Base-by-base conservation (phyloP, 30 jellyfish, hydroid and myxozoan genomes). In the Cassiopea andromeda region DNA sequence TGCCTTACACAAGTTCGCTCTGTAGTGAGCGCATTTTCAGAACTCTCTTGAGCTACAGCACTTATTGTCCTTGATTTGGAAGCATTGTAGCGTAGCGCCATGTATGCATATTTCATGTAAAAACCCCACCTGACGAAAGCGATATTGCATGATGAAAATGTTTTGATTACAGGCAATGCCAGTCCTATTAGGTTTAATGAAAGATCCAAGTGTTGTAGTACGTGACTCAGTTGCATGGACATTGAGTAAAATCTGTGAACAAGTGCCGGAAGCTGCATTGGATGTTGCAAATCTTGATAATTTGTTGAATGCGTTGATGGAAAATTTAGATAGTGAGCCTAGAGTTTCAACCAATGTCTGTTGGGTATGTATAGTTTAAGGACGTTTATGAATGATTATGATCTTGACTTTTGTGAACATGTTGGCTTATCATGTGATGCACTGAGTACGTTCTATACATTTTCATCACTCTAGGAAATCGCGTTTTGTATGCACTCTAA, bases 141-240 rank as follows among this genome's bases (percentile, higher is more conserved):
- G n/a, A n/a, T n/a, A n/a, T n/a, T n/a, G n/a, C 43, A 61, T 75
- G 48, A 72, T 57, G 19, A 67, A 15, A 13, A 27, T 60, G 48
- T 69, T 72, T 70, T 50, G 73, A 17, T 81, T 79, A 27, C 67
- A 92, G 98, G 98, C 98, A 4, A 92, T 92, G 94, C 97, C 96
- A 71, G 84, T 85, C 15, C 77, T 97, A 17, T 70, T 97, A 49
- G 95, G 82, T 1, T 74, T 97, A 75, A 92, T 92, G 98, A 85
- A 93, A 54, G 99, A 97, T 76, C 94, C 88, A n/a, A 88, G 92
- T 83, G 97, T 93, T 49, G 75, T 84, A 17, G 98, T 97, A 8
- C 94, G 99, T 43, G 99, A 97, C 75, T 75, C 98, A 10, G 98
- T 87, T 75, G 98, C 98, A 12, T 97, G 99, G 99, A 87, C 98